phyloP scores from a whole-genome alignment of 2,113 vertebrate genomes.

The Choloepus hoffmanni region DNA sequence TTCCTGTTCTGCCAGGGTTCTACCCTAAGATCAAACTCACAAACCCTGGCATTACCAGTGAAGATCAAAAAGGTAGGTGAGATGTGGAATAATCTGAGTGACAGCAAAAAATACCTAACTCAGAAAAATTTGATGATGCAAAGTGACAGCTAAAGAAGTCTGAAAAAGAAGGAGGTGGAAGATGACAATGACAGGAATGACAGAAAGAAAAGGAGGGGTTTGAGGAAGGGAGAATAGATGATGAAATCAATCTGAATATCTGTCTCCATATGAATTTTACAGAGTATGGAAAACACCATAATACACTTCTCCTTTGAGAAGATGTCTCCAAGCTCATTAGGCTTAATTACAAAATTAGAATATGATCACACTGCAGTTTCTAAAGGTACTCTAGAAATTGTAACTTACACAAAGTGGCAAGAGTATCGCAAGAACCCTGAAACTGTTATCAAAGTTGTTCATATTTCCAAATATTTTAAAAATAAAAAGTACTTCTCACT shows the following conservation, averaged over 20 bases:
- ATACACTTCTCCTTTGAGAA: slow-evolving; percentile 82
- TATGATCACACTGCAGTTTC: slow-evolving; percentile 51
- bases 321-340: slow-evolving; percentile 85
- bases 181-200: slow-evolving; percentile 85
- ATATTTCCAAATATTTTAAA: slow-evolving; percentile 88
- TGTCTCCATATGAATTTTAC: slow-evolving; percentile 85
- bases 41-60: background rate
- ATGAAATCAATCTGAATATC: slow-evolving; percentile 86
- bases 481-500: slow-evolving; percentile 88
- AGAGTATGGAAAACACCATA: slow-evolving; percentile 86
- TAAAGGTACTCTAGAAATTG: slow-evolving; percentile 83
- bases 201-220: slow-evolving; percentile 84
- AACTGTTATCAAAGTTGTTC: slow-evolving; percentile 86
- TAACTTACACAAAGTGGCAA: slow-evolving; percentile 86
- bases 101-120: slow-evolving; percentile 79
- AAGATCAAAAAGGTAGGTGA: background rate
- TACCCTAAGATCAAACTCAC: background rate
- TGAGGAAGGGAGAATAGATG: slow-evolving; percentile 85
- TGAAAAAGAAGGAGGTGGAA: slow-evolving; percentile 86
- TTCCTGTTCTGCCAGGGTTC: slow-evolving; percentile 57
- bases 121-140: slow-evolving; percentile 86
- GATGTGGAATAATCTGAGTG: background rate
- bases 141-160: slow-evolving; percentile 83
- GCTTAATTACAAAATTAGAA: slow-evolving; percentile 85
- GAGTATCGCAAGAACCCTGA: slow-evolving; percentile 81